Base-by-base conservation (phyloP, 2,888 invertebrate species). In the Rotaria macrura region DNA sequence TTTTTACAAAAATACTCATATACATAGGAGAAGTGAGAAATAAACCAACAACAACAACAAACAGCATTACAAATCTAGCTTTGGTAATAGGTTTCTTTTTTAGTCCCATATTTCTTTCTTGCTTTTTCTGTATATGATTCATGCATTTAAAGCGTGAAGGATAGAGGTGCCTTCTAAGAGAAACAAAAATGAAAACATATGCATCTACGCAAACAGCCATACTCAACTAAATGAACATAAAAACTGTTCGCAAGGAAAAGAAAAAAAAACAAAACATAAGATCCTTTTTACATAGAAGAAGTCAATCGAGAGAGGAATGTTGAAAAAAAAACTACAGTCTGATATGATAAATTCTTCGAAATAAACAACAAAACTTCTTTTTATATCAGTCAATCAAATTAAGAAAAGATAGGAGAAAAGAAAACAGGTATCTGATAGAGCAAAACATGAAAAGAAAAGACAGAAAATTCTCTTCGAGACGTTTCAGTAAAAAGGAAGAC, bases 1-100 rank as follows among this genome's bases (percentile, higher is more conserved):
- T 34, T 49, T 65, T 65, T 65, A 65, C 65, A 65, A 65, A 65
- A 65, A 65, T 65, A 65, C 65, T 65, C 65, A 65, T 65, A 29
- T 34, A 65, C 34, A 57, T 12, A 57, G 57, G 12, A 57, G 29
- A 57, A 57, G 29, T 34, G 17, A 65, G 65, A 52, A 52, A 52
- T 23, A 52, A 52, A 23, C 23, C 52, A 52, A 52, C 23, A 52
- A 52, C 52, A 52, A 52, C 23, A 52, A 52, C 52, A 52, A 52
- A 52, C 52, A 52, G 23, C 23, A 52, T 52, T 52, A 23, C 23
- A 52, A 52, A 52, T 52, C 20, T 52, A 52, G 23, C 52, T 52
- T 52, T 52, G 52, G 52, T 52, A 23, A 23, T 23, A 23, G 6
- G 0, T 1, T 52, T 52, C 10, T 1, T 52, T 65, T 65, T 20